These are phyloP conservation scores for Nymphalis io DNA, from an alignment of 1,140 invertebrate genomes.

Conservation along the genomic window DNA sequence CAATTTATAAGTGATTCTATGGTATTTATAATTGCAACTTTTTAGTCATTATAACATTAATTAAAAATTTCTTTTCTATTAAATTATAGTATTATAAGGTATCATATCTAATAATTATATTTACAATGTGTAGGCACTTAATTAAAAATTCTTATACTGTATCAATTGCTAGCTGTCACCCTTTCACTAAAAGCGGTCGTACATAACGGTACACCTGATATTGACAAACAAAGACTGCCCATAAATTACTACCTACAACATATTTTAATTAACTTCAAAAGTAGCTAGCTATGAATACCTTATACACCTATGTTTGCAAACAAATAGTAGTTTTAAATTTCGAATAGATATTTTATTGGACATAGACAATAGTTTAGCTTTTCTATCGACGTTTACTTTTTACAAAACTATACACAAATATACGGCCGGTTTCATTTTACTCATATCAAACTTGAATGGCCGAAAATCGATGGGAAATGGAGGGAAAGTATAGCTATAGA, in stretches of 20 bases:
- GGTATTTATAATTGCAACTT: no score
- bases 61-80: neutral
- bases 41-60: no score
- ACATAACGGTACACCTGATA: slow-evolving; percentile 44
- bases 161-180: slow-evolving; percentile 25
- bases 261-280: slow-evolving; percentile 35
- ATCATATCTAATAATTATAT: neutral
- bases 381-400: neutral
- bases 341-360: neutral
- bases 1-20: neutral
- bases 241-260: slow-evolving; percentile 39
- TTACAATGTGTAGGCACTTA: slow-evolving; percentile 8
- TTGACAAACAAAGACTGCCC: slow-evolving; percentile 38
- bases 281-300: slow-evolving; percentile 21
- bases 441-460: slow-evolving; percentile 34
- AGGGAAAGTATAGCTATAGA: slow-evolving; percentile 62
- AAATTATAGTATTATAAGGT: no score
- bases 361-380: neutral
- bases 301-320: slow-evolving; percentile 12
- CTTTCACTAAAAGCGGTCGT: slow-evolving; percentile 36
- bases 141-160: slow-evolving; percentile 21
- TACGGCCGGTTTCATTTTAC: slow-evolving; percentile 21
- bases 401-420: neutral
- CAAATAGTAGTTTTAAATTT: neutral
- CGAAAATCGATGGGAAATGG: slow-evolving; percentile 64